These are phyloP conservation scores for Oxytorus armatus DNA, from an alignment of 2,888 invertebrate genomes.

Conservation along the genomic window DNA sequence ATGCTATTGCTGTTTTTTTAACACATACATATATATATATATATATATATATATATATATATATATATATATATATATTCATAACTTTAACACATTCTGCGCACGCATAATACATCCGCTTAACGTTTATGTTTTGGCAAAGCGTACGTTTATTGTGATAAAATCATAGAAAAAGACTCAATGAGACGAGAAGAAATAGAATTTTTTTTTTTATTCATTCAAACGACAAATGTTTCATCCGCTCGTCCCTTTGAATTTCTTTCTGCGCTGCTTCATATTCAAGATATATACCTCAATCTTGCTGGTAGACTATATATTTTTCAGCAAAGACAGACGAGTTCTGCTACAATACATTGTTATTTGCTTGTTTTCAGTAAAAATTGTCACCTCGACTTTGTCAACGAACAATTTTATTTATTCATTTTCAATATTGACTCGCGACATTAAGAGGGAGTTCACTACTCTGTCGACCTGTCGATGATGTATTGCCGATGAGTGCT, in stretches of 20 bases:
- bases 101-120: conserved; percentile 74
- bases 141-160: conserved; percentile 62
- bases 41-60: conserved; percentile 12
- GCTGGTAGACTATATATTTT: conserved; percentile 35
- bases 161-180: conserved; percentile 54
- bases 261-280: conserved; percentile 63
- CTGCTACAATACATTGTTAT: conserved; percentile 9
- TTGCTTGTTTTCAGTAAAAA: not conserved
- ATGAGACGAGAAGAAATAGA: conserved; percentile 57
- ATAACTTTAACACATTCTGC: conserved; percentile 72
- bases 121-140: conserved; percentile 72
- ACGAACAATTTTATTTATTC: too few relatives aligned
- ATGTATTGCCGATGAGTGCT: too few relatives aligned
- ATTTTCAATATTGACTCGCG: too few relatives aligned
- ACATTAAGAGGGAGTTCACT: too few relatives aligned
- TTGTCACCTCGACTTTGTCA: not conserved
- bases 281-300: conserved; percentile 43
- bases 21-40: conserved; percentile 11
- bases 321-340: conserved; percentile 25
- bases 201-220: conserved; percentile 29
- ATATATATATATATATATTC: conserved; percentile 5
- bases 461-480: too few relatives aligned
- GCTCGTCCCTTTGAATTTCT: conserved; percentile 57
- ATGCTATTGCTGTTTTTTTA: conserved; percentile 67
- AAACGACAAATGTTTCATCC: conserved; percentile 47